Percentiles rank a stretch among this genome's conserved stretches.
These are phyloP conservation scores for Scotopteryx bipunctaria DNA, from an alignment of 2,888 invertebrate species.

Conservation along the genomic window DNA sequence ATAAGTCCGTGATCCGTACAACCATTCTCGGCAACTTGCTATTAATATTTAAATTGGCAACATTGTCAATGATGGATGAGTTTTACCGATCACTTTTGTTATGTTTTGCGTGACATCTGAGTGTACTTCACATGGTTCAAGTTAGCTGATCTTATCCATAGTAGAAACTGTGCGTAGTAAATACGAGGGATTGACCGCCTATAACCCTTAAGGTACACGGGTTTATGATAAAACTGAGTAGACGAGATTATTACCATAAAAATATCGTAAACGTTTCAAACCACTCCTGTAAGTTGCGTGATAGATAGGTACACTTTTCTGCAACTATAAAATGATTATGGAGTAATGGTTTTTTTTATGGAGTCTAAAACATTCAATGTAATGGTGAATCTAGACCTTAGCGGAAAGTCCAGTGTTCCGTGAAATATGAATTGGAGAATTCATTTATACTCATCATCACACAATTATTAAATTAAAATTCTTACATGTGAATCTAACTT, in stretches of 20 bases:
- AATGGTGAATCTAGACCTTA: background rate
- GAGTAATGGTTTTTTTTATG: constrained; percentile 5
- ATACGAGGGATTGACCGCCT: constrained; percentile 3
- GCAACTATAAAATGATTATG: background rate
- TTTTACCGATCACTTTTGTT: constrained; percentile 13
- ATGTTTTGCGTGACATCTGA: constrained; percentile 11
- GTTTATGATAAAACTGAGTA: constrained; percentile 34
- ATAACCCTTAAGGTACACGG: constrained; percentile 27
- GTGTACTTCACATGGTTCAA: background rate
- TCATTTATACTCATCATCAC: no score
- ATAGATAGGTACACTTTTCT: constrained; percentile 38
- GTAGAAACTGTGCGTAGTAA: background rate
- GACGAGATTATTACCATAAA: constrained; percentile 22
- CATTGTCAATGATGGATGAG: constrained; percentile 21
- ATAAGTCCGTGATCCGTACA: constrained; percentile 43
- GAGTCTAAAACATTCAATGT: background rate
- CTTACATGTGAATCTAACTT: constrained; percentile 18
- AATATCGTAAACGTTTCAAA: constrained; percentile 48
- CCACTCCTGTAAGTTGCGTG: constrained; percentile 61
- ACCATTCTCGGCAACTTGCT: constrained; percentile 41
- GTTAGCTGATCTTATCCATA: background rate
- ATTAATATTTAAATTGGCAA: constrained; percentile 26
- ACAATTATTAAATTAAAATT: no score
- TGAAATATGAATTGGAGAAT: no score
- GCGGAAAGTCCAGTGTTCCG: no score